These are phyloP conservation scores for Aphaenogaster ashmeadi DNA, from an alignment of 1,140 invertebrate species.

Conservation along the genomic window DNA sequence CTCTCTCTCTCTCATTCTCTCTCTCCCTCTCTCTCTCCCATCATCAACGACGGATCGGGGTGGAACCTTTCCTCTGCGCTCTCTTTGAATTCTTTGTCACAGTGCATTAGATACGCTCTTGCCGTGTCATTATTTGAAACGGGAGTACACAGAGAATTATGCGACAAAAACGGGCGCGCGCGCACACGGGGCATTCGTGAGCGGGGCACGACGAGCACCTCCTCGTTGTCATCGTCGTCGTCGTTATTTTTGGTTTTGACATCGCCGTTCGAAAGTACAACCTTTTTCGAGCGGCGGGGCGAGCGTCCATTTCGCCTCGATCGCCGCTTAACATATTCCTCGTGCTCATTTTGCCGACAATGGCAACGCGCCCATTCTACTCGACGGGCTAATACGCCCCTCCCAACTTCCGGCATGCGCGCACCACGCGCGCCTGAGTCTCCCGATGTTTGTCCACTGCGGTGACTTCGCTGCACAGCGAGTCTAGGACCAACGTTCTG, in stretches of 20 bases:
- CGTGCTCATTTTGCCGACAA: conserved; percentile 55
- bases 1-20: background rate
- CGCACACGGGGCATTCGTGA: conserved; percentile 31
- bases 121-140: conserved; percentile 62
- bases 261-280: conserved; percentile 44
- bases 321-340: conserved; percentile 45
- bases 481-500: conserved; percentile 21
- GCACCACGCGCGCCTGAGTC: conserved; percentile 29
- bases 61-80: conserved; percentile 64
- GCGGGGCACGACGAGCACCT: conserved; percentile 24
- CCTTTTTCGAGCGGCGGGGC: conserved; percentile 41
- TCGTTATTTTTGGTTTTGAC: conserved; percentile 35
- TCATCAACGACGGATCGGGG: conserved; percentile 51
- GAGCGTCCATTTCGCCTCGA: conserved; percentile 46
- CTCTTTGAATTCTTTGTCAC: conserved; percentile 68
- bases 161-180: conserved; percentile 51
- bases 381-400: conserved; percentile 47
- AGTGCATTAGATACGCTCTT: conserved; percentile 66
- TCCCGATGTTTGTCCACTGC: conserved; percentile 64
- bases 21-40: conserved; percentile 43
- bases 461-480: conserved; percentile 49
- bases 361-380: conserved; percentile 43
- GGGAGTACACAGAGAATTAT: conserved; percentile 63
- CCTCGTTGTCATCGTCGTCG: conserved; percentile 21
- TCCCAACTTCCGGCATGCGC: conserved; percentile 50